Conservation (phyloP, 2,888 invertebrate genomes). For the Ypsolopha sequella region DNA sequence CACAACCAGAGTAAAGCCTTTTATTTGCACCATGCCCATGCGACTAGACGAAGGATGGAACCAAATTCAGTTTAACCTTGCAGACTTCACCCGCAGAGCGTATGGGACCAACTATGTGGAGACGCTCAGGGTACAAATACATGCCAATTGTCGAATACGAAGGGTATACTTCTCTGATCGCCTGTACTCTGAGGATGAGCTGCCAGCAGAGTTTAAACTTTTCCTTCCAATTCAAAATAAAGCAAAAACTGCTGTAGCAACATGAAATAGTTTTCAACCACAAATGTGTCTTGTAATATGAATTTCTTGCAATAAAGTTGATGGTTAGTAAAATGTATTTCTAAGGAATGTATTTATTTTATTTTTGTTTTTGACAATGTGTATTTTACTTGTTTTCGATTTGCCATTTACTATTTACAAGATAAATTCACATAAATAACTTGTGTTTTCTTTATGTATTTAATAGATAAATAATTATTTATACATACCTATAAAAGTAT, state of each 20-base stretch:
- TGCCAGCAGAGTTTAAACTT: constrained; percentile 95
- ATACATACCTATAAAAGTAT: no score
- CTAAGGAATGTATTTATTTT: constrained; percentile 25
- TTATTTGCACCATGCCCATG: constrained; percentile 98
- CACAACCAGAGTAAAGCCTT: constrained; percentile 94
- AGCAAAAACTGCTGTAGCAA: constrained; percentile 66
- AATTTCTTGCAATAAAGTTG: not conserved
- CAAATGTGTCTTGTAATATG: constrained; percentile 3
- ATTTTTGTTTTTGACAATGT: constrained; percentile 23
- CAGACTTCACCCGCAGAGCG: constrained; percentile 92
- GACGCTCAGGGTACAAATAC: constrained; percentile 91
- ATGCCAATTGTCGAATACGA: constrained; percentile 95
- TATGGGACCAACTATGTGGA: constrained; percentile 98
- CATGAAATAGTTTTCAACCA: constrained; percentile 27
- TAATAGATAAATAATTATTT: no score
- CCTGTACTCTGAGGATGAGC: constrained; percentile 93
- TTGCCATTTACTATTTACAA: no score
- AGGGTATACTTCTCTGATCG: constrained; percentile 92
- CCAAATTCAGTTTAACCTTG: constrained; percentile 94
- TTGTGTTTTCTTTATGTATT: no score
- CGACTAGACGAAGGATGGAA: constrained; percentile 96
- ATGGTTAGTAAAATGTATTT: constrained; percentile 29
- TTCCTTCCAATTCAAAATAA: constrained; percentile 93
- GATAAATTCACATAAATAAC: no score
- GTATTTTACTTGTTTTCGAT: not conserved